Percentiles rank a stretch among this genome's conserved stretches.
Conservation (phyloP, 2,113 vertebrate species). For the Cephalopholis sonnerati region DNA sequence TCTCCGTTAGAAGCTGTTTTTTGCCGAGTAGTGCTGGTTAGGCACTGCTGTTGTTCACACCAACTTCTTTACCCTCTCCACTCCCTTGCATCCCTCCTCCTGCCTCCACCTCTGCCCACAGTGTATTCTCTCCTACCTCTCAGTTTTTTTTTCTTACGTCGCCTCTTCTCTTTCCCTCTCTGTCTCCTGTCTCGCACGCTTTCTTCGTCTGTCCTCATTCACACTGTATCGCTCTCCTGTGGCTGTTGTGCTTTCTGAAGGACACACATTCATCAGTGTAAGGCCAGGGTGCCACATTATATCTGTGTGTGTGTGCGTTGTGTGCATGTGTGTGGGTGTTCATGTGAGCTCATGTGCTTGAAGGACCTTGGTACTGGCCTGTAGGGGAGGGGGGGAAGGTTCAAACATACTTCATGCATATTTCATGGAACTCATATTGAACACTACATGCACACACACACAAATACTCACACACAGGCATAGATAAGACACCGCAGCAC, state of each 20-base stretch:
- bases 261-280: slow-evolving; percentile 69
- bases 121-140: neutral
- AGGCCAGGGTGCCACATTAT: slow-evolving; percentile 57
- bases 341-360: slow-evolving; percentile 44
- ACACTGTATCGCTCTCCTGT: slow-evolving; percentile 44
- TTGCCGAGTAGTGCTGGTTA: neutral
- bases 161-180: neutral
- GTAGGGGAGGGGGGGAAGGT: slow-evolving; percentile 31
- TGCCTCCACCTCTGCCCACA: slow-evolving; percentile 16
- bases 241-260: slow-evolving; percentile 65
- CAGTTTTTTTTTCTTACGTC: neutral
- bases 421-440: slow-evolving; percentile 71
- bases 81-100: slow-evolving; percentile 13
- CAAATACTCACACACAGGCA: slow-evolving; percentile 14
- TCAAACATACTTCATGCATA: slow-evolving; percentile 75
- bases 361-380: slow-evolving; percentile 68
- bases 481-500: slow-evolving; percentile 34
- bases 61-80: slow-evolving; percentile 6
- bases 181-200: neutral
- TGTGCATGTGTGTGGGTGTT: neutral
- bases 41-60: neutral
- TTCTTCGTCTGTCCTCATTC: slow-evolving; percentile 45
- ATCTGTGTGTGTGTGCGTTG: slow-evolving; percentile 34
- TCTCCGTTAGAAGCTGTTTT: neutral
- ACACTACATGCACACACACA: slow-evolving; percentile 12